phyloP scores from a whole-genome alignment of 35 echinoderm and acorn worm species.

The Acanthaster planci region DNA sequence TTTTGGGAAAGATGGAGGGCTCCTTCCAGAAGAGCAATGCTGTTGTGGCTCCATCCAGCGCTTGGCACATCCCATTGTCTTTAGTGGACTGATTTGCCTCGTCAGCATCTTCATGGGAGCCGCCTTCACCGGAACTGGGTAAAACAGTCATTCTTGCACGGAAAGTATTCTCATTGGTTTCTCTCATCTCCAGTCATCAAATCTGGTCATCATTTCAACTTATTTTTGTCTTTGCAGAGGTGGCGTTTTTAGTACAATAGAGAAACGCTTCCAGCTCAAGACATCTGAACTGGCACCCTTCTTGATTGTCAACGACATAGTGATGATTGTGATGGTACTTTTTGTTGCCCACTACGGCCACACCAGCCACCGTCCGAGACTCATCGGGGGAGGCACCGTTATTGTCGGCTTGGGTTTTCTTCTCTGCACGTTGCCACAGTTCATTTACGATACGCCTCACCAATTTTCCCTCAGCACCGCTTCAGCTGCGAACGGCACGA shows the following conservation, averaged over 20 bases:
- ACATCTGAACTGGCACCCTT: conserved; percentile 73
- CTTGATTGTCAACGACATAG: conserved; percentile 51
- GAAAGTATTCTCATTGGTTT: too few relatives aligned
- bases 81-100: background rate
- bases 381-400: conserved; percentile 35
- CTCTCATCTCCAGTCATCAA: too few relatives aligned
- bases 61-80: background rate
- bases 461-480: conserved; percentile 35
- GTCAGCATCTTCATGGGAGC: background rate
- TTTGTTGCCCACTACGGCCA: conserved; percentile 86
- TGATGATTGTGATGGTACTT: conserved; percentile 50
- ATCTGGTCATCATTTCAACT: too few relatives aligned
- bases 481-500: background rate
- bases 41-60: background rate
- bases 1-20: too few relatives aligned
- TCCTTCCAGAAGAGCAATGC: background rate
- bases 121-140: background rate
- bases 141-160: too few relatives aligned
- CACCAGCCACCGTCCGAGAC: conserved; percentile 72
- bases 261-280: conserved; percentile 85
- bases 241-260: conserved; percentile 70
- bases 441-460: conserved; percentile 60
- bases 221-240: background rate
- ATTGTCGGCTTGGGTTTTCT: conserved; percentile 56
- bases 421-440: conserved; percentile 70